Percentiles rank a stretch among this genome's conserved stretches.
These are phyloP conservation scores for Megatriorchis doriae DNA, from an alignment of 2,113 vertebrate species.

Conservation along the genomic window DNA sequence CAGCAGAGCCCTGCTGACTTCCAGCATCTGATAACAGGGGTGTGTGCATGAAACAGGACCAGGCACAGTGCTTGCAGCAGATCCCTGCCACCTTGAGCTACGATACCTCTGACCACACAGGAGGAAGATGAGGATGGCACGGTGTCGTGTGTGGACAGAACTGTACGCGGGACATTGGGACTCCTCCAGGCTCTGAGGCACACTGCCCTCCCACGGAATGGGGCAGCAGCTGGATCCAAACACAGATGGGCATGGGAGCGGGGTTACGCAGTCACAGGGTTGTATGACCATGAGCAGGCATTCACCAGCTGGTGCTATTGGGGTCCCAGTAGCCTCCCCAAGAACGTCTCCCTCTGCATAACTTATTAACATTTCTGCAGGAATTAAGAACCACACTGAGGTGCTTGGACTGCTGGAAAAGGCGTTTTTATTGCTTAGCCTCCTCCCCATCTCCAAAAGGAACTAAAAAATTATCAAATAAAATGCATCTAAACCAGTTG, in stretches of 20 bases:
- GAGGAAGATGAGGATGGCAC: neutral
- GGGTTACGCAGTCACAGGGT: neutral
- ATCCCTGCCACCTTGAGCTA: neutral
- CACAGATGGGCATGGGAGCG: accelerated
- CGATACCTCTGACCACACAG: neutral
- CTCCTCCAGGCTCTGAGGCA: neutral
- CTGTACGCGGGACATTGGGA: accelerated
- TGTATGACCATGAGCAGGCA: neutral
- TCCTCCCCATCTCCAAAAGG: neutral
- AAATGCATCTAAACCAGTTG: neutral
- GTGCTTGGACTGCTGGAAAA: neutral
- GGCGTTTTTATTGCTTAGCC: slow-evolving; percentile 47
- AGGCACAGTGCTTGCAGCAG: neutral
- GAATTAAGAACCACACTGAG: neutral
- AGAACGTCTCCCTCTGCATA: neutral
- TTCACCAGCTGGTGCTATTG: neutral
- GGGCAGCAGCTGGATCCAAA: neutral
- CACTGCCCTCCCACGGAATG: neutral
- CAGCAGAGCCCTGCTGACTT: neutral
- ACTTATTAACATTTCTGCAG: neutral
- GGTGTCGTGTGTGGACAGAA: neutral
- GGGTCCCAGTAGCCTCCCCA: neutral
- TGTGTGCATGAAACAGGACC: neutral
- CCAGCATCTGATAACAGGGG: neutral
- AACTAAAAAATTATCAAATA: neutral